Percentiles rank a stretch among this genome's conserved stretches.
Evolutionary conservation across 2,113 vertebrate species (phyloP).

Genomic region (Nesoenas mayeri): DNA sequence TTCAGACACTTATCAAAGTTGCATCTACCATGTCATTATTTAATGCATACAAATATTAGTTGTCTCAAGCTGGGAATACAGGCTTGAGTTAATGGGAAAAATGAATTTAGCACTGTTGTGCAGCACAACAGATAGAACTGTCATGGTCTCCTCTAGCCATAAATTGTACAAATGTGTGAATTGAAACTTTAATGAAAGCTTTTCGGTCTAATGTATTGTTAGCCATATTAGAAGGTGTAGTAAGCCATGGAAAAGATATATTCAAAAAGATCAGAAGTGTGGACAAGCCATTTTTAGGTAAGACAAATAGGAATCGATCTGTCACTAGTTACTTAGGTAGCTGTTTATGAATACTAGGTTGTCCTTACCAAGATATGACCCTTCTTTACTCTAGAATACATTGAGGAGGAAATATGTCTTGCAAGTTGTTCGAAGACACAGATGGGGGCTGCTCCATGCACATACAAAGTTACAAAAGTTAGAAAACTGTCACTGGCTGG

Average conservation of each 20-base stretch:
- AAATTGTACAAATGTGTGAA: neutral
- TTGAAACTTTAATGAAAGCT: neutral
- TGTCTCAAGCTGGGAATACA: neutral
- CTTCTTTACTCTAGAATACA: neutral
- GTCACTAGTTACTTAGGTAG: neutral
- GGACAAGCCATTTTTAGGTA: neutral
- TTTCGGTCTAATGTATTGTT: neutral
- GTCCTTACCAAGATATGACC: neutral
- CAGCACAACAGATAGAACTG: neutral
- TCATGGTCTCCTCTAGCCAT: neutral
- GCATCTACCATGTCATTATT: neutral
- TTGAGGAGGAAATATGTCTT: neutral
- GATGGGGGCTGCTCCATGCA: neutral
- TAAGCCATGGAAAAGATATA: neutral
- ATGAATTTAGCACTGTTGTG: neutral
- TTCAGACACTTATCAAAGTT: neutral
- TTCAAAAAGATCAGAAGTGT: neutral
- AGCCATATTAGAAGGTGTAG: neutral
- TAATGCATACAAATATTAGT: neutral
- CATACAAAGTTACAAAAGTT: neutral
- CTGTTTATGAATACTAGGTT: neutral
- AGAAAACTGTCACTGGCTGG: neutral
- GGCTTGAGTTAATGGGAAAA: neutral
- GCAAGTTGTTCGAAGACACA: neutral
- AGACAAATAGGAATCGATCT: neutral